Evolutionary conservation across 2,113 vertebrate species (phyloP).

Genomic region (Hyperoodon ampullatus): DNA sequence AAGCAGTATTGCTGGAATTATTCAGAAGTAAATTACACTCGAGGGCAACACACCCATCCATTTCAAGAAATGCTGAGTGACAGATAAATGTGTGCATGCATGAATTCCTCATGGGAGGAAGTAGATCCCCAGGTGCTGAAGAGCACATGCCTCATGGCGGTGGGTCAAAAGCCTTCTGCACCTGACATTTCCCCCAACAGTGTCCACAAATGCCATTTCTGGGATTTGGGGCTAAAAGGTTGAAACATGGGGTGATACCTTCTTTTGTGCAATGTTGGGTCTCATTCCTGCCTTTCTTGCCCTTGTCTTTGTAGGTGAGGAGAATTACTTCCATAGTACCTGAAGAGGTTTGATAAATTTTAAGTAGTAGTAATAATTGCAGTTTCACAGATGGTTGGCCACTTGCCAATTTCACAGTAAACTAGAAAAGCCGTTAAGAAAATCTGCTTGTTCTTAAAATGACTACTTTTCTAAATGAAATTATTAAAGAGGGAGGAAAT

Average conservation of each 20-base stretch:
- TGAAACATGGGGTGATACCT: not conserved
- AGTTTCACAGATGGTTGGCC: slow-evolving; percentile 68
- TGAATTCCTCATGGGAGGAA: not conserved
- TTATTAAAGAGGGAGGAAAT: slow-evolving; percentile 61
- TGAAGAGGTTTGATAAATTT: slow-evolving; percentile 53
- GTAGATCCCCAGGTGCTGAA: not conserved
- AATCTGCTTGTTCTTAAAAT: slow-evolving; percentile 71
- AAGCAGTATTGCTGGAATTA: not conserved
- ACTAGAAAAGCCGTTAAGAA: slow-evolving; percentile 68
- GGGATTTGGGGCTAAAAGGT: not conserved
- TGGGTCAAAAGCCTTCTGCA: rapidly evolving
- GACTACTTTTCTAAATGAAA: slow-evolving; percentile 78
- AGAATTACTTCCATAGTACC: not conserved
- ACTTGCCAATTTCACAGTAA: slow-evolving; percentile 69
- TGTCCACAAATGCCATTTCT: not conserved
- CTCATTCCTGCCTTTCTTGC: not conserved
- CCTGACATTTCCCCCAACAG: not conserved
- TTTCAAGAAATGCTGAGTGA: not conserved
- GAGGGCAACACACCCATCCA: not conserved
- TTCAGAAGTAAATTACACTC: not conserved
- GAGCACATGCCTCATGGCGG: rapidly evolving
- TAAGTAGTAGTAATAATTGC: slow-evolving; percentile 70
- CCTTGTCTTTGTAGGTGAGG: not conserved
- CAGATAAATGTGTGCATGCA: not conserved
- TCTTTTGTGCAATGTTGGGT: not conserved